phyloP scores from a whole-genome alignment of 2,888 invertebrate species.

The Machimus atricapillus region DNA sequence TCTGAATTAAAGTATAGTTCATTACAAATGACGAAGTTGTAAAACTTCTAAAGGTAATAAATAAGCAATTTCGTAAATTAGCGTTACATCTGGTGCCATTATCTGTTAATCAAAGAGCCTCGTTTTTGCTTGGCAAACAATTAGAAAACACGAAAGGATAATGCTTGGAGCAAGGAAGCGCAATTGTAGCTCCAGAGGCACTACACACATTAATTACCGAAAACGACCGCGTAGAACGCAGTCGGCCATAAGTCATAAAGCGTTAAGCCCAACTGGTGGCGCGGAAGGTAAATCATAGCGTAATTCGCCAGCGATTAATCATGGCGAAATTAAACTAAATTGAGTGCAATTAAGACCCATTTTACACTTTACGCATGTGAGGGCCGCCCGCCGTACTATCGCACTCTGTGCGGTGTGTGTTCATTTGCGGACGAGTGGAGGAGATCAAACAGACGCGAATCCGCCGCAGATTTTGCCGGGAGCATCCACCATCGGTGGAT shows the following conservation, averaged over 20 bases:
- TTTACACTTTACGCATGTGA: constrained; percentile 40
- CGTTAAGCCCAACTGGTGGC: constrained; percentile 13
- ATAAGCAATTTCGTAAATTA: neutral
- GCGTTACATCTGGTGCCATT: neutral
- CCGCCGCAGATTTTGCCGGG: neutral
- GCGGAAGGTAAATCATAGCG: constrained; percentile 43
- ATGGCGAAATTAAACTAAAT: constrained; percentile 47
- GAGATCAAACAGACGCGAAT: constrained; percentile 41
- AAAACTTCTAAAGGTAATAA: neutral
- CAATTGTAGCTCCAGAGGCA: neutral
- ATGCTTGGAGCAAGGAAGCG: neutral
- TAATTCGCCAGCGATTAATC: constrained; percentile 47
- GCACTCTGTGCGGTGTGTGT: constrained; percentile 22
- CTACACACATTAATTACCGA: neutral
- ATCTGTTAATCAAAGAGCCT: neutral
- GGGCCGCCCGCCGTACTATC: neutral
- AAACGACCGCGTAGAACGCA: neutral
- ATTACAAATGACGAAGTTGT: neutral
- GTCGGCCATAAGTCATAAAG: constrained; percentile 22
- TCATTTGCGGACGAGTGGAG: constrained; percentile 37
- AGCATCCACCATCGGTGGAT: constrained; percentile 5
- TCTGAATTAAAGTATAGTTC: too few species aligned
- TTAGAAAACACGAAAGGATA: neutral
- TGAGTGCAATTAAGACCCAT: constrained; percentile 47
- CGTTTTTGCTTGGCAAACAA: neutral